Percentiles rank a stretch among this genome's conserved stretches.
Conservation (phyloP, 2,797 vertebrate species). For the Hippopotamyrus pictus region DNA sequence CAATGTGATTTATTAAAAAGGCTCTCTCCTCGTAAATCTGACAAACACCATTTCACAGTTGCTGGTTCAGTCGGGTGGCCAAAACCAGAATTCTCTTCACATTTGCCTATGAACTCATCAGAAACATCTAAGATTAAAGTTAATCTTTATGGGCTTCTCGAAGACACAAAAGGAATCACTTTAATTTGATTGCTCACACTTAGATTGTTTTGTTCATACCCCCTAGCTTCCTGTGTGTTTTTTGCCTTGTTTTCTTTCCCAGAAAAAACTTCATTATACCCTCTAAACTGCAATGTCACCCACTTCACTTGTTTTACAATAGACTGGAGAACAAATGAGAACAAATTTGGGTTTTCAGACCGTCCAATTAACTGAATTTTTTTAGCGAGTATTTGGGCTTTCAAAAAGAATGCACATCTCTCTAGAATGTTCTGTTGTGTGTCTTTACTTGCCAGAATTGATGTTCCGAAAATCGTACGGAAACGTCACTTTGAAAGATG, state of each 20-base stretch:
- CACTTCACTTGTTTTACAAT: slow-evolving; percentile 37
- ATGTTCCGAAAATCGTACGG: not conserved
- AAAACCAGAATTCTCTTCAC: slow-evolving; percentile 22
- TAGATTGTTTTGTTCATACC: slow-evolving; percentile 35
- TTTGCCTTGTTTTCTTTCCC: not conserved
- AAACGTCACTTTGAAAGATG: not conserved
- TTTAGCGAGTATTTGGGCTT: slow-evolving; percentile 26
- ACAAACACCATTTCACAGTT: not conserved
- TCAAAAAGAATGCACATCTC: not conserved
- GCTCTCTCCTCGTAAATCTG: not conserved
- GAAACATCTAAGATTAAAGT: slow-evolving; percentile 22
- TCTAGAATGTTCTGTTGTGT: not conserved
- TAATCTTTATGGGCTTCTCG: slow-evolving; percentile 31
- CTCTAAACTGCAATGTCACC: slow-evolving; percentile 22
- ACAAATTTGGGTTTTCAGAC: slow-evolving; percentile 34
- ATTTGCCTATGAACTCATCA: slow-evolving; percentile 30
- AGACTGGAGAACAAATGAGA: slow-evolving; percentile 16
- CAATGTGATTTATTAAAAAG: not conserved
- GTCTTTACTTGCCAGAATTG: not conserved
- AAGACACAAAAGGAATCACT: slow-evolving; percentile 46
- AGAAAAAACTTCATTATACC: slow-evolving; percentile 42
- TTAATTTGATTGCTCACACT: slow-evolving; percentile 44
- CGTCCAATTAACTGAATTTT: slow-evolving; percentile 22
- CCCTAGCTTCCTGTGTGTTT: slow-evolving; percentile 18
- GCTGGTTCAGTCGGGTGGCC: slow-evolving; percentile 26